These are phyloP conservation scores for Lepidostoma basale DNA, from an alignment of 1,140 invertebrate genomes.

Conservation along the genomic window DNA sequence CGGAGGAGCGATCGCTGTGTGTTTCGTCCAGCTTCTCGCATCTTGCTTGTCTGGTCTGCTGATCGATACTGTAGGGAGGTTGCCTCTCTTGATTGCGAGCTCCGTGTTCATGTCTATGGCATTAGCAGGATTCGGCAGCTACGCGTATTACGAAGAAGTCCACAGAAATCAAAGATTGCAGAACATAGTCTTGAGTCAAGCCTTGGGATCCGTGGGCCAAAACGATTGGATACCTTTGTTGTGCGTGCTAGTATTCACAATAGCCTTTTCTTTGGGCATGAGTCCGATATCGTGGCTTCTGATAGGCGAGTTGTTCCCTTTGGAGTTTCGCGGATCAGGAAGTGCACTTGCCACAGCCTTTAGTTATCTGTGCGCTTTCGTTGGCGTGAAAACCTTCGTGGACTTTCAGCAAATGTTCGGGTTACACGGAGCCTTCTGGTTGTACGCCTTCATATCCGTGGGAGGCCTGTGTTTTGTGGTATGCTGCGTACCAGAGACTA, in stretches of 20 bases:
- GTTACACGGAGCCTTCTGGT: constrained; percentile 86
- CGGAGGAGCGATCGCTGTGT: constrained; percentile 80
- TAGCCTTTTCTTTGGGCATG: constrained; percentile 87
- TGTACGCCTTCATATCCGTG: constrained; percentile 85
- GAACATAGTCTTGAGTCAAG: constrained; percentile 57
- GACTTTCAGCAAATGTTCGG: constrained; percentile 81
- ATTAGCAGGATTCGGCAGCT: constrained; percentile 80
- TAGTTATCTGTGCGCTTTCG: constrained; percentile 87
- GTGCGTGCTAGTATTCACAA: constrained; percentile 82
- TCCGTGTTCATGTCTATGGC: constrained; percentile 84
- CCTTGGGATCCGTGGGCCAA: constrained; percentile 53
- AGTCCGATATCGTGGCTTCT: constrained; percentile 91
- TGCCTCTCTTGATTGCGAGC: constrained; percentile 79
- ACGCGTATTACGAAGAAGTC: constrained; percentile 75
- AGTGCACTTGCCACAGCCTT: constrained; percentile 85
- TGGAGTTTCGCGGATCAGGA: constrained; percentile 84
- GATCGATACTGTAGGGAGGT: constrained; percentile 81
- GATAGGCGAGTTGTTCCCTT: constrained; percentile 88
- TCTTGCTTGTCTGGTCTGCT: constrained; percentile 79
- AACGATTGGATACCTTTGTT: constrained; percentile 83
- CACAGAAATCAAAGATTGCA: constrained; percentile 61
- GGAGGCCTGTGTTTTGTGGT: constrained; percentile 85
- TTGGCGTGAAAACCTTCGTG: constrained; percentile 90
- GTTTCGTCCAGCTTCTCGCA: constrained; percentile 79
- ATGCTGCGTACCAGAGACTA: constrained; percentile 90